Conservation (phyloP, 2,888 invertebrate genomes). For the Lucinisca nassula region DNA sequence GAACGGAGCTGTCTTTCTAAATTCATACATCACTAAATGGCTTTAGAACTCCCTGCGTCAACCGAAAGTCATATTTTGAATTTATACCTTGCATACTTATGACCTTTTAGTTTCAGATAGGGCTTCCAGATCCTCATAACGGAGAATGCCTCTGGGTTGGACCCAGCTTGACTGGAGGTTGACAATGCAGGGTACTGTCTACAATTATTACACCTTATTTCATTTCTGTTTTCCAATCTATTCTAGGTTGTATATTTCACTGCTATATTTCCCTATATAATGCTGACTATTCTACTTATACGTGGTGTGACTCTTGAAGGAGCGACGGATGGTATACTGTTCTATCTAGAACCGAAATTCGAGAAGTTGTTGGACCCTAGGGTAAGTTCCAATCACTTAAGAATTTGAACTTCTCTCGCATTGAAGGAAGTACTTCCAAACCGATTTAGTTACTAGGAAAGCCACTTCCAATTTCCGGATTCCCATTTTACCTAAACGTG, state of each 20-base stretch:
- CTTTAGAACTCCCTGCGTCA: background rate
- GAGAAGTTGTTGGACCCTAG: conserved; percentile 92
- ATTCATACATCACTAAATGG: background rate
- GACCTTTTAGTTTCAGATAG: too few species aligned
- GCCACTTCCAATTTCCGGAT: too few species aligned
- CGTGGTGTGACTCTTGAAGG: conserved; percentile 94
- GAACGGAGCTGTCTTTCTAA: background rate
- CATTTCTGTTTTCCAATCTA: background rate
- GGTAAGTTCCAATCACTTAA: too few species aligned
- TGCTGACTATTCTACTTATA: conserved; percentile 91
- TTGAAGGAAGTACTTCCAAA: too few species aligned
- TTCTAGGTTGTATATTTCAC: conserved; percentile 87
- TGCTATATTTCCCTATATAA: conserved; percentile 88
- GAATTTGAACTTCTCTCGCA: too few species aligned
- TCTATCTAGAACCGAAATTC: conserved; percentile 94
- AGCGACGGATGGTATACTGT: conserved; percentile 93
- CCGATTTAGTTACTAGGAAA: too few species aligned
- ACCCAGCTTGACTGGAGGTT: background rate
- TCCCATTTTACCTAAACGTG: too few species aligned
- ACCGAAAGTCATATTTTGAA: background rate
- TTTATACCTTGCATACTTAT: too few species aligned
- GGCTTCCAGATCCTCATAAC: too few species aligned
- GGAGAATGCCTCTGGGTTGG: background rate
- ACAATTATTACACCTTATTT: background rate
- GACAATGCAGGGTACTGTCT: background rate